A percentile compares a stretch with the other conserved stretches of the same genome.
Conservation (phyloP, 35 echinoderm and acorn worm species). For the Nesometra sesokonis region DNA sequence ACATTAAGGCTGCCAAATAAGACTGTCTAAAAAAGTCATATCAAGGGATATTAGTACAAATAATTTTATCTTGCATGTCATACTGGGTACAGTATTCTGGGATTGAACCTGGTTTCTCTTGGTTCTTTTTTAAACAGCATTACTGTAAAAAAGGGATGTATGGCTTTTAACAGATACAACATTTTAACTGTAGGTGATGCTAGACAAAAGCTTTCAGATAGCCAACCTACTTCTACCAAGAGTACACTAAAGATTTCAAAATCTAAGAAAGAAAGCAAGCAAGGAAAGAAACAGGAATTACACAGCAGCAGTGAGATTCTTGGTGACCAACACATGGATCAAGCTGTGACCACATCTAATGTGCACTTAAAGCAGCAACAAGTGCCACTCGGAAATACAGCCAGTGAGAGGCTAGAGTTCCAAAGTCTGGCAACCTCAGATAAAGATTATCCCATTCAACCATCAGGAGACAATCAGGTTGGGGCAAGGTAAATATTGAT, state of each 20-base stretch:
- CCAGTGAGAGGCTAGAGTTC: background rate
- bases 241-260: background rate
- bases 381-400: background rate
- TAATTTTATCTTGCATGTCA: no score
- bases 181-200: background rate
- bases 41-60: no score
- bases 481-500: background rate
- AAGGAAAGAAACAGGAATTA: slow-evolving; percentile 4
- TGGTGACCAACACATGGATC: slow-evolving; percentile 4
- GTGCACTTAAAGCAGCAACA: background rate
- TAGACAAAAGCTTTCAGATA: background rate
- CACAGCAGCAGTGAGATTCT: background rate
- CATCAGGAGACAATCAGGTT: background rate
- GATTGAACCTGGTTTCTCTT: no score
- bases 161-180: no score
- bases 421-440: background rate
- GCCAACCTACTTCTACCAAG: background rate
- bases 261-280: background rate
- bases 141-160: no score
- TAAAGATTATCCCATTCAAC: background rate
- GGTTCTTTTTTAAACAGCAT: no score
- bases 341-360: background rate
- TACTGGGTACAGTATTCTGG: no score
- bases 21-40: no score
- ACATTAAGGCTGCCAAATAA: no score